phyloP scores from a whole-genome alignment of 2,797 vertebrate species.

The Falco novaeseelandiae region DNA sequence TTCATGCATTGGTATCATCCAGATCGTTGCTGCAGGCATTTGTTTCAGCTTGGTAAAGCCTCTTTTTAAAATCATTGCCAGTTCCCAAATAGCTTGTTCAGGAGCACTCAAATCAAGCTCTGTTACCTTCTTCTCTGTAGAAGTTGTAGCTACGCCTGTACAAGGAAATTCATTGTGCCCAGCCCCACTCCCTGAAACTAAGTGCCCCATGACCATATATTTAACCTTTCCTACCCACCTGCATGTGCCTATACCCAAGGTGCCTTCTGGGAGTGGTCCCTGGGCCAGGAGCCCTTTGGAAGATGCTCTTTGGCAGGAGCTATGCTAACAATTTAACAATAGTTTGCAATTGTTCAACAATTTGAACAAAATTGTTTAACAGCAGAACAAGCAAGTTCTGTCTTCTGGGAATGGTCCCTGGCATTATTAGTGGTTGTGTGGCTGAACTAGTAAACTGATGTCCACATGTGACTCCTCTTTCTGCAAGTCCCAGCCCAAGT shows the following conservation, averaged over 20 bases:
- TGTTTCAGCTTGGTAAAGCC: neutral
- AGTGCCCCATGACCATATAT: neutral
- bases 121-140: neutral
- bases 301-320: neutral
- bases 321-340: neutral
- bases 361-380: neutral
- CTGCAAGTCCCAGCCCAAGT: neutral
- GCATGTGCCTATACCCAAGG: neutral
- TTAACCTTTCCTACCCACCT: neutral
- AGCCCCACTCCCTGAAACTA: neutral
- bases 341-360: neutral
- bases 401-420: neutral
- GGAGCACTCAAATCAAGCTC: neutral
- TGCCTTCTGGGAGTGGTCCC: neutral
- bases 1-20: neutral
- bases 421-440: neutral
- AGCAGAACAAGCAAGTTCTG: neutral
- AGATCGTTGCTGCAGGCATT: neutral
- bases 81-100: neutral
- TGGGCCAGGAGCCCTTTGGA: neutral
- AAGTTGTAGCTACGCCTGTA: neutral
- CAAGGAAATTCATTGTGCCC: neutral
- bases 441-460: neutral
- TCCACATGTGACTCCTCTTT: neutral
- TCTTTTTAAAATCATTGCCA: neutral